These are phyloP conservation scores for Hephaestus fuliginosus DNA, from an alignment of 2,797 vertebrate species.

Conservation along the genomic window DNA sequence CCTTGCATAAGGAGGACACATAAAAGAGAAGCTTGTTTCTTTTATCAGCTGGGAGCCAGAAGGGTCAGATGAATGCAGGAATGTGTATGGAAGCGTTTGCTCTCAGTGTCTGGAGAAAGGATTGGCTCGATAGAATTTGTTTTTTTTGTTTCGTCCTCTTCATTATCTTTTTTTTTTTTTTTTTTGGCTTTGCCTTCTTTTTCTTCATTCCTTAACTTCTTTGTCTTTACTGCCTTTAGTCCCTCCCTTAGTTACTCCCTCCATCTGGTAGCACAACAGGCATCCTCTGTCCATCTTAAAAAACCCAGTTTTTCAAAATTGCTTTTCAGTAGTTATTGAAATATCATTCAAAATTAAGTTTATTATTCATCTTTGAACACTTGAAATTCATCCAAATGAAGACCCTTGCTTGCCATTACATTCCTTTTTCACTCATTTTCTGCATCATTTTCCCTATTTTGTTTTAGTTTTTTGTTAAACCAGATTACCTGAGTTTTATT, in stretches of 20 bases:
- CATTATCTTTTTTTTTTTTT: neutral
- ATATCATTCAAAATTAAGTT: neutral
- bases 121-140: neutral
- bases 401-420: neutral
- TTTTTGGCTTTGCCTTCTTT: neutral
- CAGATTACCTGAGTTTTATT: neutral
- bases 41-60: slow-evolving; percentile 70
- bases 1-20: slow-evolving; percentile 74
- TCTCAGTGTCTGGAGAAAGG: slow-evolving; percentile 25
- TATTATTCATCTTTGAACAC: neutral
- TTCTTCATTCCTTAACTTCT: neutral
- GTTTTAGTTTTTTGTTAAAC: neutral
- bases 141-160: slow-evolving; percentile 9
- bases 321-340: neutral
- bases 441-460: neutral
- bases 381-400: neutral
- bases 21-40: slow-evolving; percentile 77
- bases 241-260: neutral
- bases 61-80: slow-evolving; percentile 63
- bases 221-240: neutral
- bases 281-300: neutral
- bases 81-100: slow-evolving; percentile 66
- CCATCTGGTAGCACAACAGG: neutral
- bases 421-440: neutral
- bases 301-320: neutral